A percentile compares a stretch with the other conserved stretches of the same genome.
Evolutionary conservation across 2,888 invertebrate species (phyloP).

Genomic region (Tanaodytes sp.): DNA sequence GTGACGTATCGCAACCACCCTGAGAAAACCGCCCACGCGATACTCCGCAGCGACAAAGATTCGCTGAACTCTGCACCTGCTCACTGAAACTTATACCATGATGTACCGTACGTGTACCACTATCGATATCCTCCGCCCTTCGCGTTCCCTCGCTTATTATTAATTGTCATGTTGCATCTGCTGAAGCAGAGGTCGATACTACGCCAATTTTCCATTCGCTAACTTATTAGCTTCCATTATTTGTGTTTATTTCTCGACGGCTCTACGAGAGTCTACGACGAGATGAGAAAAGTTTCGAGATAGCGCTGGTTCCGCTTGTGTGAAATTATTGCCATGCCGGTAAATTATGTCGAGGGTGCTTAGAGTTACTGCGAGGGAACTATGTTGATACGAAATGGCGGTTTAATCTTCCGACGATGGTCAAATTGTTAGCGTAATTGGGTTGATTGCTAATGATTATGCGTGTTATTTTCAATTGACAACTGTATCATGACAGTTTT

Average conservation of each 20-base stretch:
- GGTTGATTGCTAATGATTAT: no score
- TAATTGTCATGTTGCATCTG: conserved; percentile 50
- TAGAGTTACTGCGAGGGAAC: background rate
- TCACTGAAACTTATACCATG: conserved; percentile 44
- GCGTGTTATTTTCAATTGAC: no score
- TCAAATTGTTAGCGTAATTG: no score
- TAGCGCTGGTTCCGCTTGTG: background rate
- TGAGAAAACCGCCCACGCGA: conserved; percentile 70
- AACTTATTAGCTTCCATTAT: conserved; percentile 25
- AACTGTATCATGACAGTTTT: no score
- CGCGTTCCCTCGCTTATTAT: conserved; percentile 39
- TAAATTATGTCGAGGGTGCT: no score
- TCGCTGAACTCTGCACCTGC: conserved; percentile 55
- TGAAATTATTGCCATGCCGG: background rate
- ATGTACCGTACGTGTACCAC: conserved; percentile 44
- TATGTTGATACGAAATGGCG: no score
- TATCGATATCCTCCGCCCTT: conserved; percentile 51
- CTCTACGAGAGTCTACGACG: background rate
- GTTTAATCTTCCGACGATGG: no score
- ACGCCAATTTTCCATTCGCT: conserved; percentile 32
- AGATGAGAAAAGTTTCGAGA: background rate
- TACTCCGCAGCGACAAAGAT: conserved; percentile 53
- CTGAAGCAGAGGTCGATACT: conserved; percentile 35
- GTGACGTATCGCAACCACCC: conserved; percentile 69
- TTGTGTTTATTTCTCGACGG: no score